A percentile compares a stretch with the other conserved stretches of the same genome.
phyloP scores from a whole-genome alignment of 2,888 invertebrate genomes.

The Eristalis tenax region DNA sequence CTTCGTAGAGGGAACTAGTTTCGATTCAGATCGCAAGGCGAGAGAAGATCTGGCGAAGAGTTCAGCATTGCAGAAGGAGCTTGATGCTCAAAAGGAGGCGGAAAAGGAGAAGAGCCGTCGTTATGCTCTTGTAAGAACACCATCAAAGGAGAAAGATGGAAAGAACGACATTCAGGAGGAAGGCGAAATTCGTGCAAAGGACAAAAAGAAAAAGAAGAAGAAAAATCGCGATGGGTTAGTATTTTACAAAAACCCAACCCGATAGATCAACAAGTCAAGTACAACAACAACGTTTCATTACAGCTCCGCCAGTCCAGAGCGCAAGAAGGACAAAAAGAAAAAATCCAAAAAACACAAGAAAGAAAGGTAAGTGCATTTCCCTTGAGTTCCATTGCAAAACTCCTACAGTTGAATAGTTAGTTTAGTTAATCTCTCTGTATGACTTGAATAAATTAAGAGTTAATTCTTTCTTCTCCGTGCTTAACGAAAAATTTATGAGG shows the following conservation, averaged over 20 bases:
- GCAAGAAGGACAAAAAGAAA: constrained; percentile 89
- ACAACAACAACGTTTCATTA: not conserved
- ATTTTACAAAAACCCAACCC: not conserved
- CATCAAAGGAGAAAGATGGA: constrained; percentile 84
- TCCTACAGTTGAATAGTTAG: constrained; percentile 33
- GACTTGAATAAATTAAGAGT: constrained; percentile 61
- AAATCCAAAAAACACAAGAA: constrained; percentile 89
- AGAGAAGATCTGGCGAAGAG: constrained; percentile 82
- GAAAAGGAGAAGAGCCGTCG: constrained; percentile 81
- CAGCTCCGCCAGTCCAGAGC: constrained; percentile 88
- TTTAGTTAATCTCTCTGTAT: constrained; percentile 42
- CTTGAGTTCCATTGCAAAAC: not conserved
- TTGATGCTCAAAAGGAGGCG: constrained; percentile 81
- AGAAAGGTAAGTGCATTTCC: constrained; percentile 84
- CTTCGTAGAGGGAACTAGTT: constrained; percentile 96
- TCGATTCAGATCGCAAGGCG: constrained; percentile 89
- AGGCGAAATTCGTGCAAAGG: constrained; percentile 80
- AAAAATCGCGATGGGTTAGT: constrained; percentile 88
- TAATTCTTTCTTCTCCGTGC: constrained; percentile 74
- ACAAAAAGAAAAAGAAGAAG: constrained; percentile 86
- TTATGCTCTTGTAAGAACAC: constrained; percentile 90
- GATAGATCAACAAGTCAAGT: not conserved
- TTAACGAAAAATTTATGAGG: constrained; percentile 73
- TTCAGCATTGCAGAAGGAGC: constrained; percentile 81
- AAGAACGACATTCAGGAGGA: constrained; percentile 75